phyloP scores from a whole-genome alignment of 2,797 vertebrate genomes.

The Phrynocephalus guinanensis region DNA sequence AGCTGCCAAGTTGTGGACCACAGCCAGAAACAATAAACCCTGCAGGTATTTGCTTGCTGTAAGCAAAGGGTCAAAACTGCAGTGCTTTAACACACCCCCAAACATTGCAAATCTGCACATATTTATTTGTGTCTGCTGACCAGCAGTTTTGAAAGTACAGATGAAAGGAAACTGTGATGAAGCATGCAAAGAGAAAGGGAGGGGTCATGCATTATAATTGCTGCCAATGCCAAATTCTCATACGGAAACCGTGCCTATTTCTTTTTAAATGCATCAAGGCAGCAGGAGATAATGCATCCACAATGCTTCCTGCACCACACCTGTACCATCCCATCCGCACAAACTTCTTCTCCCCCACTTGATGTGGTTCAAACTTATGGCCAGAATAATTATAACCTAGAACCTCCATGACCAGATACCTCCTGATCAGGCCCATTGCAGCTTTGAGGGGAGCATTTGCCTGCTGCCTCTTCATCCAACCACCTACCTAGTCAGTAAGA shows the following conservation, averaged over 20 bases:
- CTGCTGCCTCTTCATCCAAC: too few relatives aligned
- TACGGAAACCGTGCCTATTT: neutral
- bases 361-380: neutral
- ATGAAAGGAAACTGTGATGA: neutral
- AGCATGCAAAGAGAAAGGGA: neutral
- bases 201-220: neutral
- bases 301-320: neutral
- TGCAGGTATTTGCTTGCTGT: conserved; percentile 6
- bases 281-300: neutral
- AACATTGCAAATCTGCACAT: neutral
- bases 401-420: too few relatives aligned
- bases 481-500: too few relatives aligned
- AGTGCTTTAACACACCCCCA: neutral
- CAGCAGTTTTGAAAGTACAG: neutral
- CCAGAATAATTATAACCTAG: neutral
- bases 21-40: conserved; percentile 18
- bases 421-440: neutral
- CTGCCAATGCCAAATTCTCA: neutral
- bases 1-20: conserved; percentile 1
- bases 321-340: neutral
- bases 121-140: neutral
- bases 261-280: neutral
- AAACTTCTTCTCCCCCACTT: too few relatives aligned
- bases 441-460: too few relatives aligned
- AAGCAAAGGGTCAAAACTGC: neutral